Conservation (phyloP, 1,140 invertebrate genomes). For the Thaumatotibia leucotreta region DNA sequence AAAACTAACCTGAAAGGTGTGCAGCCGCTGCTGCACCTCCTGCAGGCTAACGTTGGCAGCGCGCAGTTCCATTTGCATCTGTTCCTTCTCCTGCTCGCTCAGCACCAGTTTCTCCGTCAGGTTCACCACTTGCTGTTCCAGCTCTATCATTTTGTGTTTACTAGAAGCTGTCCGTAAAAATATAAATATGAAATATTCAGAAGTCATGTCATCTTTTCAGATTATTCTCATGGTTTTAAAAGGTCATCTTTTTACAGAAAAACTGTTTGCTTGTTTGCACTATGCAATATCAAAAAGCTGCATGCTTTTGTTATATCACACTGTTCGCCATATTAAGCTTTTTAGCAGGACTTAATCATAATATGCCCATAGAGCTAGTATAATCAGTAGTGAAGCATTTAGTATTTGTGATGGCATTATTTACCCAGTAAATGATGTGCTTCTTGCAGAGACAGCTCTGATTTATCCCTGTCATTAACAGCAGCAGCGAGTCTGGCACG, state of each 20-base stretch:
- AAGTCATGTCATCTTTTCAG: too few species aligned
- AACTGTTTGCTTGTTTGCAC: too few species aligned
- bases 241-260: too few species aligned
- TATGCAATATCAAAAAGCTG: too few species aligned
- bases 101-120: conserved; percentile 46
- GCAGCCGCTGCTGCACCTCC: conserved; percentile 61
- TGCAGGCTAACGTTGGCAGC: conserved; percentile 58
- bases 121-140: conserved; percentile 52
- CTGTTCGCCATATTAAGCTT: too few species aligned
- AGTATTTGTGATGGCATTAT: neutral
- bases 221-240: too few species aligned
- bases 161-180: conserved; percentile 63
- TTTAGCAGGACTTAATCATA: too few species aligned
- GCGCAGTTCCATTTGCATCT: conserved; percentile 54
- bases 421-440: conserved; percentile 76
- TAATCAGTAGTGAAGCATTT: too few species aligned
- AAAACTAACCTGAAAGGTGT: conserved; percentile 62
- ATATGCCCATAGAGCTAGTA: too few species aligned
- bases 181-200: too few species aligned
- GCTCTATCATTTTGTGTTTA: conserved; percentile 63
- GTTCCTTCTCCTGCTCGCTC: conserved; percentile 57
- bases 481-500: conserved; percentile 68
- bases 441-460: conserved; percentile 70
- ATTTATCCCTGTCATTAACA: conserved; percentile 74
- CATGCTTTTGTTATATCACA: too few species aligned